Percentiles rank a stretch among this genome's conserved stretches.
phyloP scores from a whole-genome alignment of 2,888 invertebrate genomes.

The Mactromeris polynyma region DNA sequence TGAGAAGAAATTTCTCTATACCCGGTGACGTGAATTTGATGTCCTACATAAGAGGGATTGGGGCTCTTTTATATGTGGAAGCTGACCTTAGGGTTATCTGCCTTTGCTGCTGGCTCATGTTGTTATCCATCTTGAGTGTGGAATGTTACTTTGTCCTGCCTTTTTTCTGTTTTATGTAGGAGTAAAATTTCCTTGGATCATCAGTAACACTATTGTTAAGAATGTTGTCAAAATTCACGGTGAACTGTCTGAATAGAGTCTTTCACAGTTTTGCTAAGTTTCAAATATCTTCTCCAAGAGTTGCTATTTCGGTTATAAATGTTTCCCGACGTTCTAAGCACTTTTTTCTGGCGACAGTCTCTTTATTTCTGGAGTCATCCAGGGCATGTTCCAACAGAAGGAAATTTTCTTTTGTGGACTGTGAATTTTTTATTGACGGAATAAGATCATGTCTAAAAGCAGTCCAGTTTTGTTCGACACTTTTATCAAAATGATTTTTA shows the following conservation, averaged over 20 bases:
- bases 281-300: slow-evolving; percentile 40
- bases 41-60: slow-evolving; percentile 36
- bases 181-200: slow-evolving; percentile 51
- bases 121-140: slow-evolving; percentile 25
- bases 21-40: slow-evolving; percentile 32
- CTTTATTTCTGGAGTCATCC: slow-evolving; percentile 24
- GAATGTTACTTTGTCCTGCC: slow-evolving; percentile 22
- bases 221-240: slow-evolving; percentile 15
- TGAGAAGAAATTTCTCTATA: slow-evolving; percentile 34
- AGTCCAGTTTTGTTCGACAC: slow-evolving; percentile 43
- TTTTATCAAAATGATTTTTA: neutral
- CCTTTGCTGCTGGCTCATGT: slow-evolving; percentile 23
- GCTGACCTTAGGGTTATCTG: slow-evolving; percentile 28
- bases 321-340: slow-evolving; percentile 43
- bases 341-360: slow-evolving; percentile 46
- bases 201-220: slow-evolving; percentile 37
- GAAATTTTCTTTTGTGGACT: slow-evolving; percentile 51
- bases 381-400: slow-evolving; percentile 2
- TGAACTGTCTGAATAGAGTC: slow-evolving; percentile 35
- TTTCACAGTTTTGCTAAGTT: slow-evolving; percentile 39
- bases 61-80: slow-evolving; percentile 31
- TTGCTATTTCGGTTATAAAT: slow-evolving; percentile 43
- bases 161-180: neutral
- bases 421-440: slow-evolving; percentile 41
- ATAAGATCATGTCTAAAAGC: slow-evolving; percentile 29